These are phyloP conservation scores for Ataeniobius toweri DNA, from an alignment of 2,797 vertebrate species.

Conservation along the genomic window DNA sequence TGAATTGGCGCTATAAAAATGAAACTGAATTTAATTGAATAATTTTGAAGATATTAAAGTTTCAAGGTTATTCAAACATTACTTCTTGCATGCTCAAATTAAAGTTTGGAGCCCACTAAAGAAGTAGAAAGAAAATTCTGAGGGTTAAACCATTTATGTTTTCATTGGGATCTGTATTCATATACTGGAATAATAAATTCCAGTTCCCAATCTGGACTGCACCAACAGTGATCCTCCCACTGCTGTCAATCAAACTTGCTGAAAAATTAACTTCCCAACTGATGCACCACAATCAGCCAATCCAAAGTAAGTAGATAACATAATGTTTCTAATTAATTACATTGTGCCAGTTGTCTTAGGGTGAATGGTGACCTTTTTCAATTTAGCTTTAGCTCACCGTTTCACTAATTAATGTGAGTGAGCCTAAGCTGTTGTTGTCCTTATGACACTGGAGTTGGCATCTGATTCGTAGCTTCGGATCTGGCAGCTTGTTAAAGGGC, in stretches of 20 bases:
- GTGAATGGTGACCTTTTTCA: background rate
- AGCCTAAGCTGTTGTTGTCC: background rate
- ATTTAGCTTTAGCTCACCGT: background rate
- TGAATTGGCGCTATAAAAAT: too few species aligned
- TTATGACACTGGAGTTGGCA: background rate
- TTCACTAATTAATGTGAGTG: background rate
- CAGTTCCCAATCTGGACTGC: background rate
- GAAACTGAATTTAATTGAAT: too few species aligned
- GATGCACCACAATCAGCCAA: background rate
- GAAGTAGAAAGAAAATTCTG: too few species aligned
- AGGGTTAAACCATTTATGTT: too few species aligned
- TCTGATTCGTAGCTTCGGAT: background rate
- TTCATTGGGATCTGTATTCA: too few species aligned
- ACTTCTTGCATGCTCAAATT: too few species aligned
- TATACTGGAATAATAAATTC: too few species aligned
- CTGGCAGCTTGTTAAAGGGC: background rate
- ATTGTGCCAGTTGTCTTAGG: too few species aligned
- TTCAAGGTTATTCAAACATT: background rate
- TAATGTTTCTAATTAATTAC: too few species aligned
- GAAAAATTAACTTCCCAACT: background rate
- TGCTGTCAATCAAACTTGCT: background rate
- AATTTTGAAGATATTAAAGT: background rate
- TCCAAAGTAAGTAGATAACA: background rate
- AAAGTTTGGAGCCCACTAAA: too few species aligned
- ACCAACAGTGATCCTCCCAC: background rate